A percentile compares a stretch with the other conserved stretches of the same genome.
Conservation (phyloP, 1,140 invertebrate species). For the Aphelenchoides besseyi region DNA sequence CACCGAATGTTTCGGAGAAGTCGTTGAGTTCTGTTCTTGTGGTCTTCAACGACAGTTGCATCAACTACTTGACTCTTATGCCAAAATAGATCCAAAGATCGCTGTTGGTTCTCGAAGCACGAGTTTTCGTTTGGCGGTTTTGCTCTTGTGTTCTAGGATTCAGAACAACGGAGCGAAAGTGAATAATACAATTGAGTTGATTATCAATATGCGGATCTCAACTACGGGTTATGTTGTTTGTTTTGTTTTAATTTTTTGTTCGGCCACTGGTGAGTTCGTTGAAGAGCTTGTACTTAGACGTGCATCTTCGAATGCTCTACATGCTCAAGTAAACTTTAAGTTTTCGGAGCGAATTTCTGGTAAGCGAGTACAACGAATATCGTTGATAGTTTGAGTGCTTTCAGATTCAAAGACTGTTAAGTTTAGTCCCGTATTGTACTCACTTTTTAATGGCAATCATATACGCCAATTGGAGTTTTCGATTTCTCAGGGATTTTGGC, state of each 20-base stretch:
- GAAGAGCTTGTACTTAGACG: not conserved
- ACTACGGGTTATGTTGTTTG: not conserved
- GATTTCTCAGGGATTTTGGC: conserved; percentile 22
- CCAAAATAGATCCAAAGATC: too few relatives aligned
- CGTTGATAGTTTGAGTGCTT: not conserved
- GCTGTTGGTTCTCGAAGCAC: too few relatives aligned
- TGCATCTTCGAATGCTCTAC: not conserved
- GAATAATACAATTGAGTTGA: too few relatives aligned
- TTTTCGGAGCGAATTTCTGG: not conserved
- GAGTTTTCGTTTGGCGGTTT: too few relatives aligned
- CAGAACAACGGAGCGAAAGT: too few relatives aligned
- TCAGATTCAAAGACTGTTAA: not conserved
- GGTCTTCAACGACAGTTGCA: too few relatives aligned
- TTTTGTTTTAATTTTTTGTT: not conserved
- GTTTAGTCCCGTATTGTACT: conserved; percentile 1
- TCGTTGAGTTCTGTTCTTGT: too few relatives aligned
- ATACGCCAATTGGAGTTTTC: conserved; percentile 9
- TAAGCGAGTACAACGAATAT: too few relatives aligned
- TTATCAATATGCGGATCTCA: not conserved
- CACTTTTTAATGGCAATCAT: not conserved
- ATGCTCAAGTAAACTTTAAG: conserved; percentile 1
- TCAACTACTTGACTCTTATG: too few relatives aligned
- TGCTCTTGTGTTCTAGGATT: too few relatives aligned
- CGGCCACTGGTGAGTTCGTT: not conserved
- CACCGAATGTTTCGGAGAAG: too few relatives aligned